A percentile compares a stretch with the other conserved stretches of the same genome.
These are phyloP conservation scores for Leptopilina drosophilae DNA, from an alignment of 2,888 invertebrate genomes.

Conservation along the genomic window DNA sequence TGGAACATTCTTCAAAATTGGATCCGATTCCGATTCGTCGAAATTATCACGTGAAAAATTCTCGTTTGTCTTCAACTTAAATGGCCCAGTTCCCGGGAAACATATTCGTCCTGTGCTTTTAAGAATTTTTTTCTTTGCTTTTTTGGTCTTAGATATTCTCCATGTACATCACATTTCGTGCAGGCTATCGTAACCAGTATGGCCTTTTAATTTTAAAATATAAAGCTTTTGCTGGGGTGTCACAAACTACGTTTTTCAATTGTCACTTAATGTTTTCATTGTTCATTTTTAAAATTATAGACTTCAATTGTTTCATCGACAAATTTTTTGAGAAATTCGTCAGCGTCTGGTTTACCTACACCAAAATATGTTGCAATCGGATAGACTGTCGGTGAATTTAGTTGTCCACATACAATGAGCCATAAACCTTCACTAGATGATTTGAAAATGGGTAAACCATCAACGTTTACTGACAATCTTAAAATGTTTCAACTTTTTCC, in stretches of 20 bases:
- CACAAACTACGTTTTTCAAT: conserved; percentile 44
- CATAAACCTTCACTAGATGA: conserved; percentile 29
- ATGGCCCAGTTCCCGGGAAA: too few species aligned
- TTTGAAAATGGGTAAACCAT: conserved; percentile 40
- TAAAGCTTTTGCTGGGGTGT: conserved; percentile 51
- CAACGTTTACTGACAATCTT: conserved; percentile 37
- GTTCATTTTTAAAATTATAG: conserved; percentile 38
- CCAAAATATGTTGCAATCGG: conserved; percentile 40
- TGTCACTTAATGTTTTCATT: conserved; percentile 30
- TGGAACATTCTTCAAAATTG: conserved; percentile 29
- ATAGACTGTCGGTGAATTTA: not conserved
- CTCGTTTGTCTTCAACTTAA: not conserved
- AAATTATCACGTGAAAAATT: conserved; percentile 11
- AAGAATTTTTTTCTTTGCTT: conserved; percentile 13
- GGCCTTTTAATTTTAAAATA: conserved; percentile 46
- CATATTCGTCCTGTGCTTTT: conserved; percentile 13
- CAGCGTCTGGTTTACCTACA: conserved; percentile 44
- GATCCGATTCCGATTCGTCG: conserved; percentile 1
- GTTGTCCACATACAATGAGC: not conserved
- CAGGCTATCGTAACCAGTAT: conserved; percentile 49
- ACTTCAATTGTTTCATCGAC: conserved; percentile 43
- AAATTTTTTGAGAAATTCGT: conserved; percentile 49
- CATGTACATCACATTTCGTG: conserved; percentile 47
- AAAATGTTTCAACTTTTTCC: too few species aligned
- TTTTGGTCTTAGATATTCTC: conserved; percentile 32